Evolutionary conservation across 2,888 invertebrate genomes (phyloP), one percentile per base, ranked within the genome.

Genomic region (Eucera pruinosa): DNA sequence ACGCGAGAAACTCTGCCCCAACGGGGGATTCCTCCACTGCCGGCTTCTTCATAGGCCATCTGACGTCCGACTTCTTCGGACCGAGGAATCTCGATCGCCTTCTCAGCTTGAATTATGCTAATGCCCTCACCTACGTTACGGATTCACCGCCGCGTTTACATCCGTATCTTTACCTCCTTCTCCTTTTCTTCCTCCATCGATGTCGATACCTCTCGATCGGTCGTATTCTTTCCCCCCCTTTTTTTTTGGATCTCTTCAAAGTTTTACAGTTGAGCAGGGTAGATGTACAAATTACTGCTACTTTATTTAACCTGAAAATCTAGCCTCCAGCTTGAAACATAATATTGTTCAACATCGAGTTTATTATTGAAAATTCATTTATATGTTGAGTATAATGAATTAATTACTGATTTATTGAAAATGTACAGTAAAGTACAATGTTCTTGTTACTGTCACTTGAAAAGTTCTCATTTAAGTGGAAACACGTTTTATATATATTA

Each of bases 61-160:
- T 82, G 85, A 82, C 80, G 68, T 80, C 71, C 69, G 70, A 64
- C 66, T 67, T 69, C 36, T 69, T 74, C 67, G 64, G 64, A 47
- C 58, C 55, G 48, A 68, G 76, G 70, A 82, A 84, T 82, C 75
- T 66, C 76, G 64, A 69, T 68, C 66, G 71, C 60, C 60, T n/a
- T 68, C 69, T 70, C 78, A 57, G 73, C 60, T 75, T 84, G 84
- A 85, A 85, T 85, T 86, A 85, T 85, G 86, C 84, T 84, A 82
- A 85, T 85, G 47, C 69, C 36, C 64, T 68, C 75, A 68, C 78
- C 73, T 75, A 75, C 84, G 71, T 80, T 54, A 58, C 64, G 65
- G 69, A 82, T 78, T 69, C 70, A 65, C 61, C 54, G 23, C 48
- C 39, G 25, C 39, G 23, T 67, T 64, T 60, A 67, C 67, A 67